phyloP scores from a whole-genome alignment of 2,113 vertebrate genomes.

The Brachypodius melanocephalos region DNA sequence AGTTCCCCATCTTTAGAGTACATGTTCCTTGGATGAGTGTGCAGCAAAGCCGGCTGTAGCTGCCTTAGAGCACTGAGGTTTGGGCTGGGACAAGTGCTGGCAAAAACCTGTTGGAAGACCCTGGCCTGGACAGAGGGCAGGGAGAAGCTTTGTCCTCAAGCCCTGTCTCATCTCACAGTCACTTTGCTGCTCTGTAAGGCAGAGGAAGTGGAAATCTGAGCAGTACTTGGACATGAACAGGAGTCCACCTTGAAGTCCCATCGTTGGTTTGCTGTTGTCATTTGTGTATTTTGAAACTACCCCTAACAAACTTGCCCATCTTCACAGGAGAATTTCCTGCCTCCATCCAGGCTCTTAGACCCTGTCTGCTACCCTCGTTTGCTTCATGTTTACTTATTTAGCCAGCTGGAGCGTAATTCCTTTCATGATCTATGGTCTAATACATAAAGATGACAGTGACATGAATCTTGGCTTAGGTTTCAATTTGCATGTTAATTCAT shows the following conservation, averaged over 20 bases:
- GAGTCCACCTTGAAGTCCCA: background rate
- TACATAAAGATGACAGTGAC: slow-evolving; percentile 47
- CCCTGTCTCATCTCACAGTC: background rate
- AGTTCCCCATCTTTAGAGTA: background rate
- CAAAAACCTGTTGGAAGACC: background rate
- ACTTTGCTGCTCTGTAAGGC: background rate
- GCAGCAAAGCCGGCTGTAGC: background rate
- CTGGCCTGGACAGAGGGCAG: background rate
- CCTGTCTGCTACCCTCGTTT: background rate
- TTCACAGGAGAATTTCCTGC: background rate
- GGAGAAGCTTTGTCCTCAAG: background rate
- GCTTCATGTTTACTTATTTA: slow-evolving; percentile 11
- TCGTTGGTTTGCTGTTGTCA: background rate
- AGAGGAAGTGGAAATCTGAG: background rate
- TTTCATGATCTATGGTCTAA: background rate
- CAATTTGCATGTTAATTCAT: slow-evolving; percentile 39
- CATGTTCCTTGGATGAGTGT: background rate
- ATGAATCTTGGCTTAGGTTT: slow-evolving; percentile 10
- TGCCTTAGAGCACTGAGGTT: background rate
- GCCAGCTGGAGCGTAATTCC: background rate
- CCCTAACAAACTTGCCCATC: background rate
- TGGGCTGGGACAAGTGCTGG: background rate
- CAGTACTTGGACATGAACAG: background rate
- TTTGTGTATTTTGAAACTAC: background rate
- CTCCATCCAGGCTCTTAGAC: background rate